Base-by-base conservation (phyloP, 2,797 vertebrate genomes). In the Knipowitschia caucasica region DNA sequence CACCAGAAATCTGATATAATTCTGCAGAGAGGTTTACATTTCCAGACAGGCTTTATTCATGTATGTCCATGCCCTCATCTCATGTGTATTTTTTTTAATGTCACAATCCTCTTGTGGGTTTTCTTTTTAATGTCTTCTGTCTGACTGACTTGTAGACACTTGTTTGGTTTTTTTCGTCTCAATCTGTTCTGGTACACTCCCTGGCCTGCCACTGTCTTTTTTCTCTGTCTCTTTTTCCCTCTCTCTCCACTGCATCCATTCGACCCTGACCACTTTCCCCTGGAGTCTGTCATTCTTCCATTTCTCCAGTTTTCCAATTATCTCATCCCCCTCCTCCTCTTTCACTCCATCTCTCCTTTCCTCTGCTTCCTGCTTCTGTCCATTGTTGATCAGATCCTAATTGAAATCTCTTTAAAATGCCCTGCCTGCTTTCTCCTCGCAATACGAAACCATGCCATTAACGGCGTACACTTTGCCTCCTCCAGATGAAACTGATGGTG, bases 401-500 rank as follows among this genome's bases (percentile, higher is more conserved):
- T 45, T 56, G 40, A 21, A 26, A 36, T 43, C 29, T 27, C 40
- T 5, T 42, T 20, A 8, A 4, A 45, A 44, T 9, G 11, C 54
- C 58, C 27, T 27, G 35, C 12, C 9, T 34, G 12, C 21, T 15
- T 50, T n/a, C 40, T 30, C n/a, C 36, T 27, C 20, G 24, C 25
- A n/a, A 17, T 42, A 26, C 6, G 2, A 10, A 58, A 35, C 14
- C 7, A n/a, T 58, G 59, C 34, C 27, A 42, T 39, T 42, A 33
- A 53, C 34, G 7, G 36, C 8, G 8, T 2, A 25, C 21, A 20
- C 33, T 25, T 7, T 54, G 42, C 43, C 26, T 59, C 25, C n/a
- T 11, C 17, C 76, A 95, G 93, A 86, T 92, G 57, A 86, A 91
- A 55, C 62, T 71, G 38, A 52, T 94, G 38, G 64, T 92, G 23